Evolutionary conservation across 2,113 vertebrate species (phyloP), one percentile per base, ranked within the genome.

Genomic region (Bubalus kerabau): DNA sequence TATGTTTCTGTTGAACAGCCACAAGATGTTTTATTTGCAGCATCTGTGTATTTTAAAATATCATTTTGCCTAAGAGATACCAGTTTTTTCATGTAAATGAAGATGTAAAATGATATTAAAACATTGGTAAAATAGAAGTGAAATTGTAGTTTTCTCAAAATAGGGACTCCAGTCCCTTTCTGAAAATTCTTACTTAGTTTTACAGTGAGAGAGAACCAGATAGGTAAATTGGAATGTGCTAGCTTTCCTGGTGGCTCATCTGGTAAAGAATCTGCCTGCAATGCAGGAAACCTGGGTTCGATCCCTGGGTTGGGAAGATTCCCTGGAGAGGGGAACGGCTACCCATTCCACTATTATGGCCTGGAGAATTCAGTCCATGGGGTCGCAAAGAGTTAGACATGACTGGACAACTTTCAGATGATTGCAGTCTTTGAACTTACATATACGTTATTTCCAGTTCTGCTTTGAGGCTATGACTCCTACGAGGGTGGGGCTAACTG

Each of bases 41-140:
- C 81, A 96, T 98, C 97, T 98, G 91, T 95, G 87, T 95, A 90
- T 98, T 98, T 98, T 90, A 97, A 97, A 97, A 98, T 98, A 95
- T 96, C 81, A 97, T 98, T 98, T 67, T 98, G 43, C 93, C 74
- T 26, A n/a, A 13, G 74, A 90, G 36, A 59, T 48, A 94, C 54
- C 86, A 97, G 52, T 81, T 97, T 96, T 96, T 96, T 97, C 21
- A 80, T 93, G n/a, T 76, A 93, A 89, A 91, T 62, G 12, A 87
- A 96, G 60, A 80, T 78, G 24, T 90, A 87, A 95, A 74, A 89
- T 93, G 52, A 94, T 40, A 95, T 74, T 78, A 50, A 96, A 95
- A 84, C n/a, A 52, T 74, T 84, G 19, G 32, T 93, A 87, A 98
- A 94, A 94, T 86, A 64, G 85, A 93, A 95, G 36, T 64, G 4